These are phyloP conservation scores for Parnassius apollo DNA, from an alignment of 2,888 invertebrate genomes.

Conservation along the genomic window DNA sequence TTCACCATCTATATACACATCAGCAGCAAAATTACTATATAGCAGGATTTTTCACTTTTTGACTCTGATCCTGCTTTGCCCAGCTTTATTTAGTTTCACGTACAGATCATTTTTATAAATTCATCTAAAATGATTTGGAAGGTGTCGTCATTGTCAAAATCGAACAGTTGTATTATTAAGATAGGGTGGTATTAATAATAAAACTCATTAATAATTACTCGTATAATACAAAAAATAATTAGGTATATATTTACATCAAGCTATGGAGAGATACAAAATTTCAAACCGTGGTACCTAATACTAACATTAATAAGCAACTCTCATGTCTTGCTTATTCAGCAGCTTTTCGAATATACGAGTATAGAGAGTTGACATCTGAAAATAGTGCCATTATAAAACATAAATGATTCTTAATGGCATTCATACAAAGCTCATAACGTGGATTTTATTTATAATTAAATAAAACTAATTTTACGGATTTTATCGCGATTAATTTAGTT, in stretches of 20 bases:
- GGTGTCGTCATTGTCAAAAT: too few relatives aligned
- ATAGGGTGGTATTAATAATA: too few relatives aligned
- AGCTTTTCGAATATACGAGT: neutral
- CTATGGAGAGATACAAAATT: conserved; percentile 17
- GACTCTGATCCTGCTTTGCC: too few relatives aligned
- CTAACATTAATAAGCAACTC: neutral
- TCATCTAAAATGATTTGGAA: too few relatives aligned
- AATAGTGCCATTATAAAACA: neutral
- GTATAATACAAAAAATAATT: conserved; percentile 3
- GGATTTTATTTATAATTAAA: neutral
- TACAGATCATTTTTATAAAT: too few relatives aligned
- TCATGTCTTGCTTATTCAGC: neutral
- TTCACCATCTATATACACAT: too few relatives aligned
- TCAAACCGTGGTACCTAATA: conserved; percentile 5
- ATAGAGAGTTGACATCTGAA: neutral
- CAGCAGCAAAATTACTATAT: too few relatives aligned
- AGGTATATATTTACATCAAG: conserved; percentile 23
- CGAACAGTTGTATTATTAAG: too few relatives aligned
- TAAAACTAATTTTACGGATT: too few relatives aligned
- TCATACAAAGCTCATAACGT: neutral
- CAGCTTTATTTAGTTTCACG: too few relatives aligned
- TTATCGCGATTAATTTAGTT: too few relatives aligned
- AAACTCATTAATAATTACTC: neutral
- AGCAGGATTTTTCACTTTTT: too few relatives aligned
- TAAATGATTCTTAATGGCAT: neutral